Percentiles rank a stretch among this genome's conserved stretches.
Conservation (phyloP, 2,113 vertebrate species). For the human (Homo sapiens) region DNA sequence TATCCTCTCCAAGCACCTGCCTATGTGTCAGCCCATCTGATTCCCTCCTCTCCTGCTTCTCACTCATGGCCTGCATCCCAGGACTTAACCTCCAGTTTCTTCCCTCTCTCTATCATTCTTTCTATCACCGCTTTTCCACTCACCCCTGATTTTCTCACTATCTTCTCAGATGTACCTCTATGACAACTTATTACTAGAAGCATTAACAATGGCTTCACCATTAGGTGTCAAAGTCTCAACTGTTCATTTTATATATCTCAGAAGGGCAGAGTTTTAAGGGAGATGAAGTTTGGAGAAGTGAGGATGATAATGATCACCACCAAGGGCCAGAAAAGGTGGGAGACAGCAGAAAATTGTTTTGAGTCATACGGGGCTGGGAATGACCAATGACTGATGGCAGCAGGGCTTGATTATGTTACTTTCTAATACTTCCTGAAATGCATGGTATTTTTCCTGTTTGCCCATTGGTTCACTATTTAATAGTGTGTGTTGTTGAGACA, state of each 20-base stretch:
- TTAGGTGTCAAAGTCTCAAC: not conserved
- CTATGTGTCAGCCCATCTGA: not conserved
- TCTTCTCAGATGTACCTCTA: not conserved
- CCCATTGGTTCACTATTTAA: conserved; percentile 2
- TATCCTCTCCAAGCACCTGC: not conserved
- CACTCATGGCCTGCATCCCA: not conserved
- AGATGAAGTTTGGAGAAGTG: not conserved
- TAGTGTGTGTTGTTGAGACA: not conserved
- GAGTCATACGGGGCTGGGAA: not conserved
- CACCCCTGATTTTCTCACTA: not conserved
- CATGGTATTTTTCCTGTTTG: not conserved
- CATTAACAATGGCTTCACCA: not conserved
- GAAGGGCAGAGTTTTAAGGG: not conserved
- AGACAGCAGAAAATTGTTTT: not conserved
- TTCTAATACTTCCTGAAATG: not conserved
- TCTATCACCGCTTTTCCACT: not conserved
- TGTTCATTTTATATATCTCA: not conserved
- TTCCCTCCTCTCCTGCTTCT: not conserved
- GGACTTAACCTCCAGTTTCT: not conserved
- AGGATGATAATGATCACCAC: not conserved
- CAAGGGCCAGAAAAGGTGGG: not conserved
- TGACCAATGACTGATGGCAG: not conserved
- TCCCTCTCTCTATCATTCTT: not conserved
- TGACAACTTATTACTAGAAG: not conserved
- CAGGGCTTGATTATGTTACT: not conserved